These are phyloP conservation scores for Stenotaenia linearis DNA, from an alignment of 2,888 invertebrate species.

Conservation along the genomic window DNA sequence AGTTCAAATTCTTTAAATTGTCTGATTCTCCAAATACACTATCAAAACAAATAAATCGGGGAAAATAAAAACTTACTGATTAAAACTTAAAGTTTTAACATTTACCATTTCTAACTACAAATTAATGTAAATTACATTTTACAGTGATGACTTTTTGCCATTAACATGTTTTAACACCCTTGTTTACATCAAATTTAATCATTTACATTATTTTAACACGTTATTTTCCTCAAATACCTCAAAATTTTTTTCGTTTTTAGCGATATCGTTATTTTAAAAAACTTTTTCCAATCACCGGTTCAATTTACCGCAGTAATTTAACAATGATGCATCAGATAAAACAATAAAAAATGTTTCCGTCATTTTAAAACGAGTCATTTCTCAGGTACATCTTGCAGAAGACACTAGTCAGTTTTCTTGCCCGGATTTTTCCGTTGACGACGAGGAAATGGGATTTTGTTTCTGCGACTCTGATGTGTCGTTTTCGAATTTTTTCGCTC, in stretches of 20 bases:
- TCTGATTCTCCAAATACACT: not conserved
- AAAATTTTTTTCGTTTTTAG: not conserved
- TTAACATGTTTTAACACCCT: not conserved
- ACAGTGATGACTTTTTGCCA: not conserved
- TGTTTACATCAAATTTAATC: not conserved
- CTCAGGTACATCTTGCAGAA: conserved; percentile 8
- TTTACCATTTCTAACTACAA: not conserved
- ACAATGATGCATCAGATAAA: conserved; percentile 4
- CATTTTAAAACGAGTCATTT: not conserved
- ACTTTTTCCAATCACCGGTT: not conserved
- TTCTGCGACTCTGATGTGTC: not conserved
- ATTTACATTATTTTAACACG: not conserved
- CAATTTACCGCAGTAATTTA: not conserved
- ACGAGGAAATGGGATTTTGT: not conserved
- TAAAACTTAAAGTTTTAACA: not conserved
- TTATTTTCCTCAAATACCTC: not conserved
- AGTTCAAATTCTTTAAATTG: not conserved
- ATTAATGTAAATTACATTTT: not conserved
- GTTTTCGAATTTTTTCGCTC: not conserved
- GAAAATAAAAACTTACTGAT: not conserved
- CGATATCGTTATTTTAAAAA: not conserved
- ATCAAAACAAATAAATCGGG: not conserved
- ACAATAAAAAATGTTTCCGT: not conserved
- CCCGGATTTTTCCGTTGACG: not conserved
- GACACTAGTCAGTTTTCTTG: conserved; percentile 22